Base-by-base conservation (phyloP, 2,113 vertebrate genomes). In the Plecotus auritus region DNA sequence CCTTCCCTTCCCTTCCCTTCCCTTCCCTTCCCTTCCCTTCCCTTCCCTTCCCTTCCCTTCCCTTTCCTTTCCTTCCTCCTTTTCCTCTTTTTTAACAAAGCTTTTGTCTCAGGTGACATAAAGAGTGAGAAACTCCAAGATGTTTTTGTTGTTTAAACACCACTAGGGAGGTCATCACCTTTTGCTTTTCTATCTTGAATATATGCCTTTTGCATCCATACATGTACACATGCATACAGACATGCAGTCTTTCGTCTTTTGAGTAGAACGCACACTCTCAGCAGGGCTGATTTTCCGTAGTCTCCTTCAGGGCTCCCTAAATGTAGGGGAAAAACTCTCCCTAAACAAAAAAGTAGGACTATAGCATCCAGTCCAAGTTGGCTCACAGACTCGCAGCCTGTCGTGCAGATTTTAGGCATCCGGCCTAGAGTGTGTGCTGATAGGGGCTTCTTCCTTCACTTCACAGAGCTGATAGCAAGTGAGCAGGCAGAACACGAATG, bases 401-500 rank as follows among this genome's bases (percentile, higher is more conserved):
- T 78, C 26, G n/a, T 73, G 85, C 14, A 69, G 47, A 67, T 95
- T 97, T 97, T 93, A 94, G 96, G 94, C 95, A 94, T 77, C 85
- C 91, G 45, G 92, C 90, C 96, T 92, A 83, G 7, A 87, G 37
- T 93, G 47, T 56, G 45, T 70, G 56, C 85, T 95, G 97, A 96
- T 67, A 96, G 88, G 69, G 40, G 74, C 76, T 95, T 96, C 90
- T 56, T 30, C 0, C 9, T 7, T n/a, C 26, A 51, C 74, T 96
- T 85, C 90, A 82, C 22, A 97, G 23, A 87, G 76, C 32, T 95
- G 66, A 97, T 5, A 94, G 73, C 9, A 76, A 88, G 51, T 9
- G 40, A 93, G 42, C 7, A 97, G 93, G 91, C 67, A 93, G 95
- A 97, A 91, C 10, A 89, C 9, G 84, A 95, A 86, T 82, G 6